These are phyloP conservation scores for Helicoverpa assulta DNA, from an alignment of 2,888 invertebrate species.

Conservation along the genomic window DNA sequence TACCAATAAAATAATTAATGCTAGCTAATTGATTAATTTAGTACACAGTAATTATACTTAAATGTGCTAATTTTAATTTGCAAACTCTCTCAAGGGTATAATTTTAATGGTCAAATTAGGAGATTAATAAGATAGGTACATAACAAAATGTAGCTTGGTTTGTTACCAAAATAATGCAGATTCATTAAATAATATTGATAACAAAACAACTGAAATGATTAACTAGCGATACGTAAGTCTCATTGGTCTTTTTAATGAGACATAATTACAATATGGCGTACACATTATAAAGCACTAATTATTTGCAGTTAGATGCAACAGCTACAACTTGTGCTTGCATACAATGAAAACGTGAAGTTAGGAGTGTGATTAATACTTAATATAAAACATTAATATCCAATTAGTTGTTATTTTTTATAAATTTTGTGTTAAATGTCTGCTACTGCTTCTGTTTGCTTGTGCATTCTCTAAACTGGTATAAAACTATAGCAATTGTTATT, in stretches of 20 bases:
- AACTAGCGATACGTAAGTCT: slow-evolving; percentile 42
- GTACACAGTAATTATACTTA: slow-evolving; percentile 42
- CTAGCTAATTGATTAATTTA: slow-evolving; percentile 54
- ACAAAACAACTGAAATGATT: slow-evolving; percentile 34
- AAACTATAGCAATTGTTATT: slow-evolving; percentile 45
- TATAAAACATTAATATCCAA: slow-evolving; percentile 65
- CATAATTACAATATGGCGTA: slow-evolving; percentile 31
- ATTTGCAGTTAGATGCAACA: slow-evolving; percentile 61
- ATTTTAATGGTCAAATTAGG: slow-evolving; percentile 11
- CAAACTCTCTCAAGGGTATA: slow-evolving; percentile 23
- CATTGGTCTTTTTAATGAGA: slow-evolving; percentile 33
- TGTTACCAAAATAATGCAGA: slow-evolving; percentile 20
- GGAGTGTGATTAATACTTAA: slow-evolving; percentile 45
- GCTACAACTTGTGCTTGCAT: slow-evolving; percentile 72
- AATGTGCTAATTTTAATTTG: slow-evolving; percentile 40
- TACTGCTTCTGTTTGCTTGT: slow-evolving; percentile 61
- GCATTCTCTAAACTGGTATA: slow-evolving; percentile 61
- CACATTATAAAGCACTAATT: slow-evolving; percentile 52
- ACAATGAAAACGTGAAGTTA: slow-evolving; percentile 76
- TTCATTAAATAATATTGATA: slow-evolving; percentile 22
- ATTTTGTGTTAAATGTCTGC: slow-evolving; percentile 48
- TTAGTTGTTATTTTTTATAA: slow-evolving; percentile 61
- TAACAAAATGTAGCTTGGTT: neutral
- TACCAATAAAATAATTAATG: slow-evolving; percentile 41
- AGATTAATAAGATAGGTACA: slow-evolving; percentile 5